Evolutionary conservation across 2,888 invertebrate genomes (phyloP).

Genomic region (Andrena marginata): DNA sequence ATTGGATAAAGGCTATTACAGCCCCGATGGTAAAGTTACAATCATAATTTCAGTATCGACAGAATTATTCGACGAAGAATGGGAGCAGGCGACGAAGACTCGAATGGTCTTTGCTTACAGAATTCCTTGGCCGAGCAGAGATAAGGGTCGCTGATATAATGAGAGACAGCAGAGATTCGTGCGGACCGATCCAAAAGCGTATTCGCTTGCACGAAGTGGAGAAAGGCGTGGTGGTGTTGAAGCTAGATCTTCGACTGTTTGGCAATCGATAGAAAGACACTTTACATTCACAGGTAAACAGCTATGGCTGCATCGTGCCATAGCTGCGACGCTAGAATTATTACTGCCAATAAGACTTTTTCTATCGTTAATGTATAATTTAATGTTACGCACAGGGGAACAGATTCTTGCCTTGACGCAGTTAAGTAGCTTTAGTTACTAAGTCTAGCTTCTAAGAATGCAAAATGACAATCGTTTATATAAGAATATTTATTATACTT

Average conservation of each 20-base stretch:
- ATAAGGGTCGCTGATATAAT: constrained; percentile 88
- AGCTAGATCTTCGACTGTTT: constrained; percentile 90
- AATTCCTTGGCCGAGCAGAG: constrained; percentile 90
- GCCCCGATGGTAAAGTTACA: constrained; percentile 88
- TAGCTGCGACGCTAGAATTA: background rate
- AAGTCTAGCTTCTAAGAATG: background rate
- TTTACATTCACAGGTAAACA: background rate
- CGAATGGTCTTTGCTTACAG: constrained; percentile 83
- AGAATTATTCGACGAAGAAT: background rate
- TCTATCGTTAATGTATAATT: constrained; percentile 12
- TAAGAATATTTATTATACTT: constrained; percentile 48
- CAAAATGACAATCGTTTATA: constrained; percentile 22
- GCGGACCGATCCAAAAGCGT: constrained; percentile 89
- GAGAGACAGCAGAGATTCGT: constrained; percentile 86
- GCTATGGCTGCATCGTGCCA: background rate
- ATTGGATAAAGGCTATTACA: constrained; percentile 90
- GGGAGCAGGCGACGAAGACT: background rate
- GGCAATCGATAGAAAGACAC: constrained; percentile 62
- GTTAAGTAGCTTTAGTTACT: background rate
- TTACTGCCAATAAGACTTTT: constrained; percentile 34
- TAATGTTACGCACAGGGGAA: background rate
- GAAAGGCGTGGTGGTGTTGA: constrained; percentile 89
- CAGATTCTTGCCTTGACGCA: constrained; percentile 11
- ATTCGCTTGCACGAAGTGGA: constrained; percentile 89
- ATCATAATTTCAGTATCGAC: background rate